Evolutionary conservation across 2,113 vertebrate genomes (phyloP), one percentile per base, ranked within the genome.

Genomic region (Ovis canadensis): DNA sequence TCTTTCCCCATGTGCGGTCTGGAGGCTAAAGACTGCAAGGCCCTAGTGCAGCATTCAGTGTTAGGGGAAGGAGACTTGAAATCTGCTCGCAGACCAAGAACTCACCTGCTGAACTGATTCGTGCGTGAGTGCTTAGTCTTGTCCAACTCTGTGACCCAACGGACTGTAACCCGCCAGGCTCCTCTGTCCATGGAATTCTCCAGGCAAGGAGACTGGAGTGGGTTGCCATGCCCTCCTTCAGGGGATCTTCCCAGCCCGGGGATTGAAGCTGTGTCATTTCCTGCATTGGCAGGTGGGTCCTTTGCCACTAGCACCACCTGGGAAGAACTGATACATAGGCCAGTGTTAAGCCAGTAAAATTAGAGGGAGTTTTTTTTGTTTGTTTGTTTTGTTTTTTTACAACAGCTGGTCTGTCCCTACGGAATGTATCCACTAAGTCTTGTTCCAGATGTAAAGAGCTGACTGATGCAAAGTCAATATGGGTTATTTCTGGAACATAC

Each of bases 41-140:
- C 1, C 14, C 23, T 16, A 0, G 14, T 4, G 36, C 29, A 74
- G 14, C 57, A 14, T 13, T 31, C 7, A 1, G 4, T 12, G 50
- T 8, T 2, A 48, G 12, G 14, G 21, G 48, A 78, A 52, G 80
- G 23, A 40, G 9, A 14, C 36, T 2, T 36, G 31, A 13, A 29
- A 7, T 21, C 55, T 19, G 9, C 12, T 9, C 52, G 4, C 3
- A 6, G 25, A 3, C 12, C 55, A 3, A 9, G 19, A 29, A 7
- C 80, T 14, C 19, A 4, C 0, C 1, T 0, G 0, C 25, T 45
- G 27, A 31, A 1, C 67, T 4, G 21, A 25, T 0, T 7, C 1
- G 3, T 43, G 23, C 6, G 0, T 77, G 71, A 43, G 40, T 27
- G 23, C 40, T 43, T 15, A 43, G 40, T 40, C 21, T 0, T 74